Conservation (phyloP, 2,797 vertebrate genomes). For the Leptodactylus fallax region DNA sequence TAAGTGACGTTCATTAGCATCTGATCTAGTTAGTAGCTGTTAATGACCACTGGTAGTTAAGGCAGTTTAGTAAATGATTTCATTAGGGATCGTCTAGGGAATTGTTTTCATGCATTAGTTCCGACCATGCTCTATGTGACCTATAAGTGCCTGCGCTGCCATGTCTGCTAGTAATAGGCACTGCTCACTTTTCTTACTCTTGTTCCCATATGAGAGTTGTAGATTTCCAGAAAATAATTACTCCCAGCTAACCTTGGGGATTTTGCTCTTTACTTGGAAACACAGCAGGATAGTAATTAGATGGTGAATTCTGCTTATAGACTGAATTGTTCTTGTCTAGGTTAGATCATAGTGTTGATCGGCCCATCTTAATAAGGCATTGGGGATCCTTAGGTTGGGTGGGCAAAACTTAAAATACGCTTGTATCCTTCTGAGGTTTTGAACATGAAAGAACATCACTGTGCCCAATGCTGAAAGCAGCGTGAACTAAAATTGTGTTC, state of each 20-base stretch:
- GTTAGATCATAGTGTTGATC: constrained; percentile 17
- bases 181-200: constrained; percentile 28
- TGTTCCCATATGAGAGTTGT: constrained; percentile 22
- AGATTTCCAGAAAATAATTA: constrained; percentile 53
- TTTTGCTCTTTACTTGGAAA: constrained; percentile 38
- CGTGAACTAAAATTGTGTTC: not conserved
- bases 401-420: not conserved
- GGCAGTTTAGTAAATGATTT: constrained; percentile 50
- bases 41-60: constrained; percentile 50
- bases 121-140: not conserved
- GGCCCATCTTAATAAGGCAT: constrained; percentile 1
- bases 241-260: constrained; percentile 36
- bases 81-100: constrained; percentile 48
- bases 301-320: constrained; percentile 23
- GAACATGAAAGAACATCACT: not conserved
- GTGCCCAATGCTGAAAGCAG: not conserved
- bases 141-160: not conserved
- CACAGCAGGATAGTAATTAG: constrained; percentile 28
- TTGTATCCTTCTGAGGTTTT: not conserved
- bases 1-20: constrained; percentile 36
- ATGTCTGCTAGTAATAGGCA: constrained; percentile 15
- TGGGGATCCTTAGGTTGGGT: not conserved
- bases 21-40: constrained; percentile 43
- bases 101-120: constrained; percentile 32
- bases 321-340: constrained; percentile 7